Base-by-base conservation (phyloP, 2,888 invertebrate genomes). In the Calliopum simillimum region DNA sequence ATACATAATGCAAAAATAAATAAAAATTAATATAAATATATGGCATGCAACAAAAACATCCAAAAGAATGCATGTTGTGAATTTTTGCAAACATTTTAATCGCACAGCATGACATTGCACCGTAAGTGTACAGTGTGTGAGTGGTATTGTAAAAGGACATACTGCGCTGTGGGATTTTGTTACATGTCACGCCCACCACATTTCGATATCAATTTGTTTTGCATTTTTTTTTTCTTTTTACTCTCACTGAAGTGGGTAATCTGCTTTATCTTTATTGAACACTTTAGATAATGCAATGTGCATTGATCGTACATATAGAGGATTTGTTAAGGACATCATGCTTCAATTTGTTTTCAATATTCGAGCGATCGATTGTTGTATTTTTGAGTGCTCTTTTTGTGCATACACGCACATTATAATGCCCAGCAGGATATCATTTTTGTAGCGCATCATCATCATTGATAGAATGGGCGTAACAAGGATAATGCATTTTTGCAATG, bases 211-310 rank as follows among this genome's bases (percentile, higher is more conserved):
- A 33, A 33, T 33, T 33, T 33, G 33, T 33, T 5, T 33, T 33
- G 33, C 5, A 8, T 33, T 33, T 5, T 33, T 8, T 33, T 33
- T 33, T 33, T 33, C 8, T 33, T 8, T 33, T 33, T 33, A 8
- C 33, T 33, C 33, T 33, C 8, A 8, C 8, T 33, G 33, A n/a
- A n/a, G n/a, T n/a, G n/a, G n/a, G 14, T 21, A 63, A 70, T 61
- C 59, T 58, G 33, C 53, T 58, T 72, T 49, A 69, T 61, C 69
- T 51, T 47, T 64, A 66, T 65, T 64, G 69, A 69, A 55, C 63
- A 69, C 55, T 62, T 71, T 69, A 43, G 61, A 66, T 62, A 23
- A 16, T n/a, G 47, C 67, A 67, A 59, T 43, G 44, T 49, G 65
- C 55, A 64, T 64, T 71, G 33, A 33, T 33, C 33, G 33, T 33